Evolutionary conservation across 2,113 vertebrate genomes (phyloP).

Genomic region (Cephalopholis sonnerati): DNA sequence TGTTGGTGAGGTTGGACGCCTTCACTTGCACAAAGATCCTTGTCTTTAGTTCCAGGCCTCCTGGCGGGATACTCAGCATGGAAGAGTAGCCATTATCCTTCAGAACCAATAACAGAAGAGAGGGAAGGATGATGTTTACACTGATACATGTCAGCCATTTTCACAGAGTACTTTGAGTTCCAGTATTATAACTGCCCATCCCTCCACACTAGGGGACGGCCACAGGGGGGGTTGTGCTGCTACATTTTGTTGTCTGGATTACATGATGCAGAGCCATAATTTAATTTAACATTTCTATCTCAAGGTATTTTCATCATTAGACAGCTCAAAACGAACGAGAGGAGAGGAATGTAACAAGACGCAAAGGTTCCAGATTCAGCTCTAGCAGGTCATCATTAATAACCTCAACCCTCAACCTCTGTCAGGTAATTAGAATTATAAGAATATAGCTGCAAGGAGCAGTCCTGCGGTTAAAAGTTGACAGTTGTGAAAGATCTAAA

Average conservation of each 20-base stretch:
- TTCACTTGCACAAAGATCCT: conserved; percentile 80
- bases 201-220: neutral
- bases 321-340: neutral
- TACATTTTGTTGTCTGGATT: neutral
- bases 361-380: too few relatives aligned
- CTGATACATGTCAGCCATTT: neutral
- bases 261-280: neutral
- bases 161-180: neutral
- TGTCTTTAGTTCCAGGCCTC: conserved; percentile 79
- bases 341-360: too few relatives aligned
- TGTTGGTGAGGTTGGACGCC: conserved; percentile 80
- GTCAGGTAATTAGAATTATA: too few relatives aligned
- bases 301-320: neutral
- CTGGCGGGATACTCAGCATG: conserved; percentile 59
- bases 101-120: neutral
- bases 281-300: neutral
- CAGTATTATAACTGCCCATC: neutral
- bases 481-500: too few relatives aligned
- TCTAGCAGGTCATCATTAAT: too few relatives aligned
- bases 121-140: neutral
- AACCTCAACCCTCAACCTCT: too few relatives aligned
- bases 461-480: too few relatives aligned
- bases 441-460: too few relatives aligned
- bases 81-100: conserved; percentile 71
- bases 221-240: too few relatives aligned